phyloP scores from a whole-genome alignment of 2,797 vertebrate genomes.

The Chelon auratus region DNA sequence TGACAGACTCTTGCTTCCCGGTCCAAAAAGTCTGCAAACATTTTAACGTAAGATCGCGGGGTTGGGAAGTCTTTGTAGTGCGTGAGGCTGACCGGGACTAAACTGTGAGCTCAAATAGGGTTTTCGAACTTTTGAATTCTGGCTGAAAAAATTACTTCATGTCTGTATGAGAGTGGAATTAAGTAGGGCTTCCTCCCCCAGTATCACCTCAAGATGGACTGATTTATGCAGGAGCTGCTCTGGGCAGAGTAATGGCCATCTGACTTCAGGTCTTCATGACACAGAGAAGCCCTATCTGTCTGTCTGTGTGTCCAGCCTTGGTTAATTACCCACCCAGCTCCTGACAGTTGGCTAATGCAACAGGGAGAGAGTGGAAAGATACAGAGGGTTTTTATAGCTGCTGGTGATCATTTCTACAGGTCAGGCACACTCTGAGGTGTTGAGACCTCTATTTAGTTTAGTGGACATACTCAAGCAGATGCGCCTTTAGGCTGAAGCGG shows the following conservation, averaged over 20 bases:
- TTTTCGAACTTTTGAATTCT: conserved; percentile 39
- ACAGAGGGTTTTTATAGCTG: conserved; percentile 24
- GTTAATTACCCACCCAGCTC: conserved; percentile 44
- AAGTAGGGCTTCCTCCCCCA: conserved; percentile 29
- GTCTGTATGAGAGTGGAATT: conserved; percentile 43
- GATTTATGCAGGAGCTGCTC: conserved; percentile 68
- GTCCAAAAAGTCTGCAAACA: not conserved
- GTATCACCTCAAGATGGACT: conserved; percentile 63
- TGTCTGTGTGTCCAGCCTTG: not conserved
- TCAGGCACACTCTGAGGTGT: conserved; percentile 37
- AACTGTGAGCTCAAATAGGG: conserved; percentile 15
- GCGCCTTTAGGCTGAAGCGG: conserved; percentile 16
- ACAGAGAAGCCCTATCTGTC: conserved; percentile 39
- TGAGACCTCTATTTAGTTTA: conserved; percentile 36
- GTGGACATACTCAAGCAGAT: conserved; percentile 26
- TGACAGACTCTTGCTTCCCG: not conserved
- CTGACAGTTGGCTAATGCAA: conserved; percentile 31
- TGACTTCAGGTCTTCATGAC: conserved; percentile 36
- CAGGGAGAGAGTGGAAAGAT: conserved; percentile 27
- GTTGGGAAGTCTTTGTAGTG: conserved; percentile 14
- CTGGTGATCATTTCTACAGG: conserved; percentile 30
- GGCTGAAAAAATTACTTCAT: conserved; percentile 22
- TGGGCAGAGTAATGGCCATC: conserved; percentile 46
- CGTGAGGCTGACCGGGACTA: conserved; percentile 1
- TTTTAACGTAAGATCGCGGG: not conserved